phyloP scores from a whole-genome alignment of 1,140 invertebrate genomes.

The Drosophila lini region DNA sequence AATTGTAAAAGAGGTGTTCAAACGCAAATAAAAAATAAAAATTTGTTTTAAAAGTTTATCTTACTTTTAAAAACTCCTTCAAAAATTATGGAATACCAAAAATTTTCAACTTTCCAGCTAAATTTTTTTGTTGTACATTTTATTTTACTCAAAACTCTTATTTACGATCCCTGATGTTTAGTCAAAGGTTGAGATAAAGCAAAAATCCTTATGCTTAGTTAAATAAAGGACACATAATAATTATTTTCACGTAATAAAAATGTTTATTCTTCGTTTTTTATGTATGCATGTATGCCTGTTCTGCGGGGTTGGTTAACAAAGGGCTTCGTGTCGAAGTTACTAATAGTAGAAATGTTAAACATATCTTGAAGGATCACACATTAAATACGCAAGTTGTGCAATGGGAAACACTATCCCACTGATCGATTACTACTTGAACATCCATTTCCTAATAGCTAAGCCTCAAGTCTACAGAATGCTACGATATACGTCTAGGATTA shows the following conservation, averaged over 20 bases:
- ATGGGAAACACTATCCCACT: conserved; percentile 6
- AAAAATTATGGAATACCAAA: no score
- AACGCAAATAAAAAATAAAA: no score
- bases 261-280: conserved; percentile 16
- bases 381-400: conserved; percentile 31
- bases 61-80: no score
- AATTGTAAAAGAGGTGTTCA: no score
- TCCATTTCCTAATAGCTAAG: conserved; percentile 27
- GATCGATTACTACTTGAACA: conserved; percentile 5
- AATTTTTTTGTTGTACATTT: no score
- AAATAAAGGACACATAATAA: background rate
- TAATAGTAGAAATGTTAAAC: conserved; percentile 53
- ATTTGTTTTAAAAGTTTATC: no score
- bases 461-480: conserved; percentile 39
- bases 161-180: no score
- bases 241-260: conserved; percentile 26
- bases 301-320: conserved; percentile 26
- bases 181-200: background rate
- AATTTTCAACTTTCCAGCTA: no score
- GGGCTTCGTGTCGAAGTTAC: conserved; percentile 28
- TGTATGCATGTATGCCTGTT: background rate
- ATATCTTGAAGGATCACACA: conserved; percentile 45
- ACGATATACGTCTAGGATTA: conserved; percentile 18
- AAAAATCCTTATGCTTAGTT: background rate
- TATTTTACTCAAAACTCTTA: no score